A percentile compares a stretch with the other conserved stretches of the same genome.
Evolutionary conservation across 2,888 invertebrate species (phyloP).

Genomic region (Heliconius cydno): DNA sequence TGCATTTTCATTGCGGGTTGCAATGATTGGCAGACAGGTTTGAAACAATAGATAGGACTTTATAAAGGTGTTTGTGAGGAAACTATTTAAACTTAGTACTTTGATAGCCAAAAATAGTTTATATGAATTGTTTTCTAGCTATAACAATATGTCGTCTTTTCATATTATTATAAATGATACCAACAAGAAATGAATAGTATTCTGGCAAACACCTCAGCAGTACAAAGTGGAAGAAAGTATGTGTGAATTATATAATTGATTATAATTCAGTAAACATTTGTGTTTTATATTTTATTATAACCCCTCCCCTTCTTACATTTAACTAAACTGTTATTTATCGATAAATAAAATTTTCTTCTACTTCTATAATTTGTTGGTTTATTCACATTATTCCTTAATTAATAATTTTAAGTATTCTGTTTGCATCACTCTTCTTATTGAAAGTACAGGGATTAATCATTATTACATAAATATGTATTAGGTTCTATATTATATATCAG

Average conservation of each 20-base stretch:
- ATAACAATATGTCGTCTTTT: slow-evolving; percentile 6
- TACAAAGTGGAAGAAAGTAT: slow-evolving; percentile 65
- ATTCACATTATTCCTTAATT: slow-evolving; percentile 46
- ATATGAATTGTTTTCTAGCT: slow-evolving; percentile 31
- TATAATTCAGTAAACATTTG: slow-evolving; percentile 31
- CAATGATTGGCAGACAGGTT: slow-evolving; percentile 49
- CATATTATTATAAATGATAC: slow-evolving; percentile 18
- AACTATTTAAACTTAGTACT: slow-evolving; percentile 42
- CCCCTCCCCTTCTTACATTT: slow-evolving; percentile 17
- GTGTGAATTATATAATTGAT: slow-evolving; percentile 38
- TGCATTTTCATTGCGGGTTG: slow-evolving; percentile 52
- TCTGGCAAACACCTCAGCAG: slow-evolving; percentile 62
- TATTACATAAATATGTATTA: slow-evolving; percentile 11
- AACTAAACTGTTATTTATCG: slow-evolving; percentile 32
- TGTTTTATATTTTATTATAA: slow-evolving; percentile 28
- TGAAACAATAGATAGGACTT: slow-evolving; percentile 45
- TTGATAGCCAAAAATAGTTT: slow-evolving; percentile 34
- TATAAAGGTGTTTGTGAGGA: slow-evolving; percentile 48
- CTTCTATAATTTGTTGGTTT: slow-evolving; percentile 42
- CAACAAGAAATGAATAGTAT: slow-evolving; percentile 46
- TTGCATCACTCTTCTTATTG: slow-evolving; percentile 45
- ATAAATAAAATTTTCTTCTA: slow-evolving; percentile 44
- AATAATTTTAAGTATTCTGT: slow-evolving; percentile 26
- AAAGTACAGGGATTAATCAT: slow-evolving; percentile 23
- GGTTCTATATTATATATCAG: background rate